Conservation (phyloP, 1,140 invertebrate species). For the Gryllus bimaculatus region DNA sequence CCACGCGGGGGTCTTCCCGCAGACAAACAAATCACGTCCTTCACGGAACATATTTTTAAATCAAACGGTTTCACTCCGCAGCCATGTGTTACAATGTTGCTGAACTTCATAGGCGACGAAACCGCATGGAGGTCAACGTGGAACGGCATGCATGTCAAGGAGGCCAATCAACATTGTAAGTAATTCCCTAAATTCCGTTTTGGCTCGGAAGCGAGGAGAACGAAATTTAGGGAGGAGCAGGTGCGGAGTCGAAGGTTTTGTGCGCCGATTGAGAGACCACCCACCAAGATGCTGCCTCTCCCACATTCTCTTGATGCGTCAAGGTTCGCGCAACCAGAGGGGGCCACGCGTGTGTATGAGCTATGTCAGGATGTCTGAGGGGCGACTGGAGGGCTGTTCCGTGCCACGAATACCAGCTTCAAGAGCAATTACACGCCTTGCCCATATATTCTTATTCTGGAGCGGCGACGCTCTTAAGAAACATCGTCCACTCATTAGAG, state of each 20-base stretch:
- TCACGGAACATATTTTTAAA: neutral
- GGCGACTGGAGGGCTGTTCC: too few relatives aligned
- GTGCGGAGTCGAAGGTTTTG: neutral
- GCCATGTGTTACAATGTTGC: neutral
- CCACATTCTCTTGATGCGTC: neutral
- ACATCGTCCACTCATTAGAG: too few relatives aligned
- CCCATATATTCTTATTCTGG: too few relatives aligned
- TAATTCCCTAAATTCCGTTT: neutral
- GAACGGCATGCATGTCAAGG: neutral
- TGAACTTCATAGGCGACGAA: neutral
- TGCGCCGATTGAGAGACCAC: neutral
- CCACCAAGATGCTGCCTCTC: neutral
- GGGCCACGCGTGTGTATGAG: neutral
- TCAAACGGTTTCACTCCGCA: neutral
- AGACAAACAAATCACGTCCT: neutral
- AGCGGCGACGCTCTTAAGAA: too few relatives aligned
- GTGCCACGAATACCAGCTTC: too few relatives aligned
- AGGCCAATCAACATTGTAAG: neutral
- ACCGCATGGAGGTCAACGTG: neutral
- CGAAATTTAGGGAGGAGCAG: neutral
- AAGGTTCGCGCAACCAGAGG: neutral
- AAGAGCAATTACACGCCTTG: too few relatives aligned
- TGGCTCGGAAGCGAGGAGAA: neutral
- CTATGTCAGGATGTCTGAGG: too few relatives aligned
- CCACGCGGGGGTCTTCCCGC: too few relatives aligned